Evolutionary conservation across 2,797 vertebrate species (phyloP).

Genomic region (Mormyrus proboscirostris): DNA sequence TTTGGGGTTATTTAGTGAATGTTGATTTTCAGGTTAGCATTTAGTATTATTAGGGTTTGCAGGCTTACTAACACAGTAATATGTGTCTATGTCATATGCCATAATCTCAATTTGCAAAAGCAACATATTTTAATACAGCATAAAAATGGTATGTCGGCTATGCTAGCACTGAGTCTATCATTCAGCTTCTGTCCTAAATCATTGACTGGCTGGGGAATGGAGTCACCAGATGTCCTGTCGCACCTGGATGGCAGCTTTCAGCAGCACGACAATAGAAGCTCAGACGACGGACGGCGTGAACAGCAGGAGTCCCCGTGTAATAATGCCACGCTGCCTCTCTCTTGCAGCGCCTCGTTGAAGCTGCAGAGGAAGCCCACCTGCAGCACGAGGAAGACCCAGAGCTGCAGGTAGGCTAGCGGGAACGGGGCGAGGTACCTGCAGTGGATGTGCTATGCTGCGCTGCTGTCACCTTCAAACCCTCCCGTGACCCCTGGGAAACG

Average conservation of each 20-base stretch:
- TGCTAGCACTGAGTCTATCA: not conserved
- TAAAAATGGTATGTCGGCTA: not conserved
- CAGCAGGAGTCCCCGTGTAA: not conserved
- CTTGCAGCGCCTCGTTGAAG: conserved; percentile 83
- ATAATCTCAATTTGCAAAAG: not conserved
- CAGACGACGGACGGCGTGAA: not conserved
- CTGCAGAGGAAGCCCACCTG: conserved; percentile 90
- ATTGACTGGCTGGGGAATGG: not conserved
- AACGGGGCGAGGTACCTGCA: not conserved
- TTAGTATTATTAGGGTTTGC: not conserved
- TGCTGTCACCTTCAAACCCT: not conserved
- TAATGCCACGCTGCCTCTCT: conserved; percentile 10
- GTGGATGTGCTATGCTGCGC: not conserved
- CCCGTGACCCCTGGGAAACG: not conserved
- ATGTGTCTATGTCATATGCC: not conserved
- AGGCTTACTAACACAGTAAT: not conserved
- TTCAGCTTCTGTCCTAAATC: not conserved
- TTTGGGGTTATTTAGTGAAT: conserved; percentile 51
- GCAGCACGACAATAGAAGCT: not conserved
- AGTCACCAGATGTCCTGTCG: not conserved
- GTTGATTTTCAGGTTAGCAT: not conserved
- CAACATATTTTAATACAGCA: not conserved
- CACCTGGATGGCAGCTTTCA: not conserved
- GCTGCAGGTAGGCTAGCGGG: conserved; percentile 70
- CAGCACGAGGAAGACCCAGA: conserved; percentile 91